Evolutionary conservation across 1,140 invertebrate species (phyloP), one percentile per base, ranked within the genome.

Genomic region (Nephotettix cincticeps): DNA sequence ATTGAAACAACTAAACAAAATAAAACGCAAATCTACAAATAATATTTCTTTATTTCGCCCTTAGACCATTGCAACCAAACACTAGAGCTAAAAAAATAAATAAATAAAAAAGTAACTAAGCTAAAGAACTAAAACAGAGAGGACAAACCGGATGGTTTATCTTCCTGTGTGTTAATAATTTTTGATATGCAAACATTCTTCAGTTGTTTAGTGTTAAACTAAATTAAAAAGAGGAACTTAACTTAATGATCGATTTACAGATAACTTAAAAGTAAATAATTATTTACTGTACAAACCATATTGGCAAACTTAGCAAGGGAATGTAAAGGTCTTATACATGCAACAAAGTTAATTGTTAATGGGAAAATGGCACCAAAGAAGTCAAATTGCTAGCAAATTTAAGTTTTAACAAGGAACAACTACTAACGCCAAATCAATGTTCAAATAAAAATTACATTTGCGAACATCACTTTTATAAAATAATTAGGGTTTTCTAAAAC

Each of bases 61-160:
- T 61, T 61, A 27, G 56, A 61, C 56, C 56, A 61, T 27, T 61
- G 56, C 56, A 61, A 61, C 56, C 56, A 61, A 51, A 61, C 56
- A 61, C 56, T 61, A 61, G 21, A 27, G 21, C 56, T 61, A 61
- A 27, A 61, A 61, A 61, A 27, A 21, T 3, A 61, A 19, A 51
- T 11, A 19, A 11, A 51, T 11, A 51, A 51, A 51, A 51, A 51
- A 17, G 32, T 36, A 36, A 51, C 47, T 51, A 51, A 51, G 14
- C 47, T 51, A 51, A 51, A 51, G 21, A 51, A 51, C 47, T 51
- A 51, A 17, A 51, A 51, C 47, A 51, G 47, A 51, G 19, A 51
- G 17, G 36, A 40, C 36, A 51, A 51, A 51, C 47, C 47, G 21
- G 3, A 6, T 4, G 47, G 47, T 51, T 51, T 4, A 19, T 17